Evolutionary conservation across 2,113 vertebrate genomes (phyloP), one percentile per base, ranked within the genome.

Genomic region (Pangasianodon gigas): DNA sequence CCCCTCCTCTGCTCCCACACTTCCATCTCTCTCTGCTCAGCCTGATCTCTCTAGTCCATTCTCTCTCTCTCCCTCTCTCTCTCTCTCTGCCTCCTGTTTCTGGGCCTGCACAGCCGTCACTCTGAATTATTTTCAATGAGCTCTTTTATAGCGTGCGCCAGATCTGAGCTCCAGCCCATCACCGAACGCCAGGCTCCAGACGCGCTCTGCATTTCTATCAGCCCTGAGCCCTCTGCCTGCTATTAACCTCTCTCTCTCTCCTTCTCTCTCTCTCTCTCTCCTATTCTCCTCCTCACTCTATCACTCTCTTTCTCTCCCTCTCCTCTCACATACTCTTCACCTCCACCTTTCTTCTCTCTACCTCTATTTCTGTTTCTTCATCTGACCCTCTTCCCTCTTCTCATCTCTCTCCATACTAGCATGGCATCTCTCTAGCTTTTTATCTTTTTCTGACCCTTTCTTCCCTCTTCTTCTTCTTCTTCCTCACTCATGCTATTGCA

Each of bases 111-210:
- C 96, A 96, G 97, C 97, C 97, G 97, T 98, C 97, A 97, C 96
- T 98, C 97, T 97, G 97, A 97, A 97, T 98, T 97, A 98, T 97
- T 97, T 97, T 97, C 97, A 97, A 97, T 94, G 96, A 97, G 96
- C 97, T 96, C 96, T 96, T 97, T 97, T 97, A 96, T 97, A 97
- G 97, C 96, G 93, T 96, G 94, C 96, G 96, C 97, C 97, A 97
- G 97, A 95, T 97, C 97, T 96, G 96, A 95, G 97, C 96, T 97
- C 96, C 96, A 98, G 96, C 95, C 97, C 97, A 97, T 98, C 97
- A 97, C 96, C 91, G 95, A 96, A 96, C 94, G 95, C 94, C 95
- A 94, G 94, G 96, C 96, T 95, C 94, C 95, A 94, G 96, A 97
- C 96, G 95, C 96, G 96, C 94, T 86, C 94, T 93, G 95, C 97